Conservation (phyloP, 92 coral and sea anemone genomes). For the Isaurus tuberculatus region DNA sequence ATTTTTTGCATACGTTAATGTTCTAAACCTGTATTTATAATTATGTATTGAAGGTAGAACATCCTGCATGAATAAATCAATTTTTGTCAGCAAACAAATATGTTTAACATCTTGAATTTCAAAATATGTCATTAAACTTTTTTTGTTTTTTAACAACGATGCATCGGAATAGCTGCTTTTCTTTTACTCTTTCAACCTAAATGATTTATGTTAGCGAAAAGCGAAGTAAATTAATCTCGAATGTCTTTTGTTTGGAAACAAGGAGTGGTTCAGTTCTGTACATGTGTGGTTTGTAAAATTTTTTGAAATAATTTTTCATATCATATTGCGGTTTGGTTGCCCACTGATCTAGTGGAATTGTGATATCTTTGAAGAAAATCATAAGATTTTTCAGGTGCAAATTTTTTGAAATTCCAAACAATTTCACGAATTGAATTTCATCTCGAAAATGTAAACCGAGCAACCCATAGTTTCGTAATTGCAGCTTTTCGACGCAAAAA, state of each 20-base stretch:
- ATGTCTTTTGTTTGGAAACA: not conserved
- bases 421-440: slow-evolving; percentile 1
- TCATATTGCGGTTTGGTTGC: not conserved
- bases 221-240: too few relatives aligned
- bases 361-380: not conserved
- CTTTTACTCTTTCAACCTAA: too few relatives aligned
- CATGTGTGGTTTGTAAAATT: not conserved
- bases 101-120: not conserved
- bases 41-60: not conserved
- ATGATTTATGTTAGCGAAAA: too few relatives aligned
- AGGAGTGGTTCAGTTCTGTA: not conserved
- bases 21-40: not conserved
- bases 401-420: not conserved
- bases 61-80: not conserved
- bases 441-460: not conserved
- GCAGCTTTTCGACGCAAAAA: not conserved
- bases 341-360: not conserved
- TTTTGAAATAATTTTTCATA: not conserved
- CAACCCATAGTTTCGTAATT: too few relatives aligned
- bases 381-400: not conserved
- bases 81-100: slow-evolving; percentile 2
- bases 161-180: too few relatives aligned
- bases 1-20: not conserved
- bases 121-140: too few relatives aligned
- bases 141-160: too few relatives aligned